These are phyloP conservation scores for Phaedon cochleariae DNA, from an alignment of 2,888 invertebrate species.

Conservation along the genomic window DNA sequence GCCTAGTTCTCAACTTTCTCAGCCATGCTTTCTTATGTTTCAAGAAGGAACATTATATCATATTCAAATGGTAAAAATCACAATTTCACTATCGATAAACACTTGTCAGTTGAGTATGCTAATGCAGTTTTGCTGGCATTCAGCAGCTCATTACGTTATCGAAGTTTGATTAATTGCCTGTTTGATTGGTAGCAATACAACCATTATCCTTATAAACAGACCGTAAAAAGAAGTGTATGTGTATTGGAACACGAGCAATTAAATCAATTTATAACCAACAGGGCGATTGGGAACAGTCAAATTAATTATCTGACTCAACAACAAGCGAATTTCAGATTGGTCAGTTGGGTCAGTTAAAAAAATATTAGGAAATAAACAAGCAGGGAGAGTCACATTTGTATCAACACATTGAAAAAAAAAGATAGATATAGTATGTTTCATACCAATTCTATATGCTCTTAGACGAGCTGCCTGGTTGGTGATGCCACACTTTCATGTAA, in stretches of 20 bases:
- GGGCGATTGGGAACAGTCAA: background rate
- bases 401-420: too few relatives aligned
- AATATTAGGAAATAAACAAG: too few relatives aligned
- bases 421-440: too few relatives aligned
- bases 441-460: too few relatives aligned
- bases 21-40: background rate
- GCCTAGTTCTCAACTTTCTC: background rate
- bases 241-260: background rate
- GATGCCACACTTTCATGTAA: too few relatives aligned
- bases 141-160: slow-evolving; percentile 14
- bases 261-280: background rate
- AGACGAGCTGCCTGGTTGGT: too few relatives aligned
- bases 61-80: background rate
- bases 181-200: slow-evolving; percentile 11
- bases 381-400: too few relatives aligned
- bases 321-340: too few relatives aligned
- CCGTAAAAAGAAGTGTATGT: slow-evolving; percentile 15
- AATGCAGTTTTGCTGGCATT: background rate
- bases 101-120: background rate
- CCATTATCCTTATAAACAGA: slow-evolving; percentile 18
- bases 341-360: too few relatives aligned
- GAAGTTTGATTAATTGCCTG: slow-evolving; percentile 13
- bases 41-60: background rate
- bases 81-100: background rate
- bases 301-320: background rate